These are phyloP conservation scores for Sebastes iracundus DNA, from an alignment of 2,797 vertebrate species.

Conservation along the genomic window DNA sequence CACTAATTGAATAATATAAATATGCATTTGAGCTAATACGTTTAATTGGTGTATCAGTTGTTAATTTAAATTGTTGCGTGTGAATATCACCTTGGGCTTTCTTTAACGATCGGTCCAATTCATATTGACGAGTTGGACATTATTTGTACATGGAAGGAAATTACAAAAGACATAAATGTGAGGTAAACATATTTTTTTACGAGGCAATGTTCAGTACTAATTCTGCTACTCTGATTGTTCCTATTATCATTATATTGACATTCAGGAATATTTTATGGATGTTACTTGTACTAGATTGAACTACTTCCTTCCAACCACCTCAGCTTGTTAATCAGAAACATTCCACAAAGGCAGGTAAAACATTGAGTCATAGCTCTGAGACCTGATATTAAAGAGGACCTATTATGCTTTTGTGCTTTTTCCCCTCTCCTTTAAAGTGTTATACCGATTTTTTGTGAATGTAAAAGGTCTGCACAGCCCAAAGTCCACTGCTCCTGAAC, in stretches of 20 bases:
- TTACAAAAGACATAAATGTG: neutral
- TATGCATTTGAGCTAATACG: neutral
- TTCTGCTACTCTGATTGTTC: neutral
- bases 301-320: neutral
- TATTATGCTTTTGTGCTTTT: no score
- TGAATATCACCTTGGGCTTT: constrained; percentile 6
- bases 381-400: neutral
- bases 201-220: neutral
- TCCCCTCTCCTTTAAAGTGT: no score
- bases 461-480: no score
- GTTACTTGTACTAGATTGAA: neutral
- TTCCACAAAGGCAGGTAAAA: neutral
- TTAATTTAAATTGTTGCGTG: constrained; percentile 4
- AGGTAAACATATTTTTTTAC: neutral
- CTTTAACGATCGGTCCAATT: neutral
- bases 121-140: neutral
- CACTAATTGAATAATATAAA: constrained; percentile 6
- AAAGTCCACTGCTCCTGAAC: no score
- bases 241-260: neutral
- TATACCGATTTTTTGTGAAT: accelerated
- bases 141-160: neutral
- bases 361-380: neutral
- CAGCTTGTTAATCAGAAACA: constrained; percentile 5
- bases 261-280: neutral
- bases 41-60: neutral